Percentiles rank a stretch among this genome's conserved stretches.
Conservation (phyloP, 2,888 invertebrate genomes). For the Charanyca ferruginea region DNA sequence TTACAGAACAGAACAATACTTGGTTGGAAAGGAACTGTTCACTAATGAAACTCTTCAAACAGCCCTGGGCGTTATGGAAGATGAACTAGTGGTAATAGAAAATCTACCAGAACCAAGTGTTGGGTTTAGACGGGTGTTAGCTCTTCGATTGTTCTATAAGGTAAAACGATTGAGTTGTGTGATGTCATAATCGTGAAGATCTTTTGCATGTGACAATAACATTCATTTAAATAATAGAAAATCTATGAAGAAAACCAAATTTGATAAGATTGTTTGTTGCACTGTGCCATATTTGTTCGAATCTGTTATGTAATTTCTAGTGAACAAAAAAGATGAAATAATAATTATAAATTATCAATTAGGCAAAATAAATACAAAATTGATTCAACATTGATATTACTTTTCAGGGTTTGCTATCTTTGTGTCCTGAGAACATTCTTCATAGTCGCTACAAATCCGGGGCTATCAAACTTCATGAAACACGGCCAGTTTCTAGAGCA, state of each 20-base stretch:
- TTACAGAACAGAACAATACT: slow-evolving; percentile 83
- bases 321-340: too few species aligned
- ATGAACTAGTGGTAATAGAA: slow-evolving; percentile 72
- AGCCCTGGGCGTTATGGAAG: slow-evolving; percentile 69
- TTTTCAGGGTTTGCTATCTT: slow-evolving; percentile 86
- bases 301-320: too few species aligned
- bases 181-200: too few species aligned
- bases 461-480: slow-evolving; percentile 74
- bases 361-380: too few species aligned
- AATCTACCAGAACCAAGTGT: slow-evolving; percentile 89
- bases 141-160: slow-evolving; percentile 89
- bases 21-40: slow-evolving; percentile 83
- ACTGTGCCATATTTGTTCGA: too few species aligned
- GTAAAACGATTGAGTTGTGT: slow-evolving; percentile 40
- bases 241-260: too few species aligned
- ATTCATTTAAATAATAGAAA: too few species aligned
- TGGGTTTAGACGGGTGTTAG: slow-evolving; percentile 90
- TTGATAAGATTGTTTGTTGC: too few species aligned
- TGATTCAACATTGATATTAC: not conserved
- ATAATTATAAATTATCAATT: too few species aligned
- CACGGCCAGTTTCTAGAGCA: slow-evolving; percentile 90
- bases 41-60: slow-evolving; percentile 82
- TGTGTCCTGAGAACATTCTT: slow-evolving; percentile 84
- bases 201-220: too few species aligned
- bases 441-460: slow-evolving; percentile 86